Evolutionary conservation across 1,140 invertebrate genomes (phyloP).

Genomic region (Apis dorsata): DNA sequence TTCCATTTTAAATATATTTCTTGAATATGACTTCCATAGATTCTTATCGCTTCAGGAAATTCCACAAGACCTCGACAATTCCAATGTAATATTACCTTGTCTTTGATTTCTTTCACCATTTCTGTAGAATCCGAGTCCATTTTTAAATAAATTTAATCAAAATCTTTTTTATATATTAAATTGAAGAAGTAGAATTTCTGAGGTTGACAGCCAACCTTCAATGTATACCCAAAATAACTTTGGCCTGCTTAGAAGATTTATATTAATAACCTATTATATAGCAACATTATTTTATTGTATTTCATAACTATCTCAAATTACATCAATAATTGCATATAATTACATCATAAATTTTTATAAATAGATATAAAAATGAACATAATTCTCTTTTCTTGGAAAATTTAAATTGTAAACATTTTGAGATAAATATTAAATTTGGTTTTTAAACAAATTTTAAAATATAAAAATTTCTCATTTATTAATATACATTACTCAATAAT

Average conservation of each 20-base stretch:
- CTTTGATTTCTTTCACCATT: slow-evolving; percentile 68
- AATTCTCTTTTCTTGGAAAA: background rate
- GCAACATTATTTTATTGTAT: background rate
- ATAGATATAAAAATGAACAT: background rate
- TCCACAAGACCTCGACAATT: slow-evolving; percentile 69
- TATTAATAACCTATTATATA: slow-evolving; percentile 56
- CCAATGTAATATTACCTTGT: slow-evolving; percentile 73
- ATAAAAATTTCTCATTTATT: background rate
- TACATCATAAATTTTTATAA: background rate
- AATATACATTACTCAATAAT: background rate
- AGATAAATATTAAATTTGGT: background rate
- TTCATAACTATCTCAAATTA: background rate
- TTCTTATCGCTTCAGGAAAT: slow-evolving; percentile 67
- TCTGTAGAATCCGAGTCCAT: slow-evolving; percentile 65
- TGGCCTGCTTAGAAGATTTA: slow-evolving; percentile 45
- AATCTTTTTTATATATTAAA: slow-evolving; percentile 6
- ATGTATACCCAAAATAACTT: slow-evolving; percentile 56
- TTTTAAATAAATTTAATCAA: slow-evolving; percentile 51
- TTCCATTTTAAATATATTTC: slow-evolving; percentile 76
- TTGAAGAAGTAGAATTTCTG: slow-evolving; percentile 6
- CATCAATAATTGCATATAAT: background rate
- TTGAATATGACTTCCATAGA: slow-evolving; percentile 61
- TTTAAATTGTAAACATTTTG: background rate
- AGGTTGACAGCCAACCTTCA: slow-evolving; percentile 35
- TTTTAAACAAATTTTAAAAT: background rate